Evolutionary conservation across 1,140 invertebrate species (phyloP).

Genomic region (Megalopta genalis): DNA sequence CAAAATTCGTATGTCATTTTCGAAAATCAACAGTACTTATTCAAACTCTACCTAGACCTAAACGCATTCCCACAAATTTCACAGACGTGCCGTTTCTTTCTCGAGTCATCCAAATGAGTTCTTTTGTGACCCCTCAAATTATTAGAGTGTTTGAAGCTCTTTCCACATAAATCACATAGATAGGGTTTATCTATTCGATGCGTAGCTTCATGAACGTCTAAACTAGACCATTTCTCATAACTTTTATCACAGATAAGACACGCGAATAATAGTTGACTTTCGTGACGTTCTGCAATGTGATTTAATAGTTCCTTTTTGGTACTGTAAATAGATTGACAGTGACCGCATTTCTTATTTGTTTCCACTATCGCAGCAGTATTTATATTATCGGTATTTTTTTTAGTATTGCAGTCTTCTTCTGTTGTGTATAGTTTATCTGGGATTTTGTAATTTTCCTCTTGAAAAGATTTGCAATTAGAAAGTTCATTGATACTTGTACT

Average conservation of each 20-base stretch:
- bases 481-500: background rate
- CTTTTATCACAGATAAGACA: conserved; percentile 70
- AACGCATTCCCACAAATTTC: conserved; percentile 71
- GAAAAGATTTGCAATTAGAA: conserved; percentile 6
- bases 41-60: conserved; percentile 68
- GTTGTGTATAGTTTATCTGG: conserved; percentile 14
- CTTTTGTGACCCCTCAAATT: conserved; percentile 76
- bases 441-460: background rate
- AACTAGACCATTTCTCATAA: conserved; percentile 71
- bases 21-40: background rate
- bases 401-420: conserved; percentile 19
- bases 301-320: conserved; percentile 66
- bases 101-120: conserved; percentile 71
- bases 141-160: conserved; percentile 80
- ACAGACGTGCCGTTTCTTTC: conserved; percentile 70
- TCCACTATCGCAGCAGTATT: conserved; percentile 8
- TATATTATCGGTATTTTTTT: conserved; percentile 3
- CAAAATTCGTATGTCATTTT: background rate
- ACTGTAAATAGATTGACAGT: conserved; percentile 64
- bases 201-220: conserved; percentile 74
- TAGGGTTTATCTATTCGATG: conserved; percentile 73
- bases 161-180: conserved; percentile 79
- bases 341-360: conserved; percentile 67
- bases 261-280: conserved; percentile 61
- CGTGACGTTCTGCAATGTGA: conserved; percentile 68